phyloP scores from a whole-genome alignment of 2,888 invertebrate genomes.

The Ormyrus nitidulus region DNA sequence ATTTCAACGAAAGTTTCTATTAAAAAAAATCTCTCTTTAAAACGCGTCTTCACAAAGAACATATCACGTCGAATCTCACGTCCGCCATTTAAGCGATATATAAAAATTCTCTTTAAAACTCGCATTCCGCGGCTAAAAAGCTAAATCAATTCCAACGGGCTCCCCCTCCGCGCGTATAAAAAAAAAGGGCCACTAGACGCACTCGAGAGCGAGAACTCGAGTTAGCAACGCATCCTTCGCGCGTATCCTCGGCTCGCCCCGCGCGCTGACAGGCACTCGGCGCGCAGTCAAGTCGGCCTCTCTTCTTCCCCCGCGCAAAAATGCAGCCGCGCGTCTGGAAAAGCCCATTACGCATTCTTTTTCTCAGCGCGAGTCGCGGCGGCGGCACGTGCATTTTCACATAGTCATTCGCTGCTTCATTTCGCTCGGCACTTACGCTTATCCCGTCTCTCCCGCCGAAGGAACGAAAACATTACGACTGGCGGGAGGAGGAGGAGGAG shows the following conservation, averaged over 20 bases:
- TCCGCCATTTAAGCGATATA: too few species aligned
- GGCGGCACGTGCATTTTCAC: conserved; percentile 48
- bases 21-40: too few species aligned
- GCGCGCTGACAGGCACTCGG: background rate
- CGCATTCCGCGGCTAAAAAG: too few species aligned
- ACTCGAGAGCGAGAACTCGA: too few species aligned
- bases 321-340: conserved; percentile 33
- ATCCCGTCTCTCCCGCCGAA: background rate
- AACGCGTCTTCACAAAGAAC: too few species aligned
- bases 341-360: conserved; percentile 49
- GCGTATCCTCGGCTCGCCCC: background rate
- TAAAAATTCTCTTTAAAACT: too few species aligned
- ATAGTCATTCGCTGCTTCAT: conserved; percentile 48
- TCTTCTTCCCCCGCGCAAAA: background rate
- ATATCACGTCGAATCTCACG: too few species aligned
- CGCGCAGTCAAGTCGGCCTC: background rate
- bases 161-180: too few species aligned
- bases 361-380: conserved; percentile 37
- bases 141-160: too few species aligned
- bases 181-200: too few species aligned
- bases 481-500: background rate
- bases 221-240: too few species aligned
- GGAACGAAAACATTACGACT: conserved; percentile 41
- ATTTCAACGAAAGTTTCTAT: too few species aligned
- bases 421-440: conserved; percentile 44